Base-by-base conservation (phyloP, 1,140 invertebrate species). In the Protaetia brevitarsis region DNA sequence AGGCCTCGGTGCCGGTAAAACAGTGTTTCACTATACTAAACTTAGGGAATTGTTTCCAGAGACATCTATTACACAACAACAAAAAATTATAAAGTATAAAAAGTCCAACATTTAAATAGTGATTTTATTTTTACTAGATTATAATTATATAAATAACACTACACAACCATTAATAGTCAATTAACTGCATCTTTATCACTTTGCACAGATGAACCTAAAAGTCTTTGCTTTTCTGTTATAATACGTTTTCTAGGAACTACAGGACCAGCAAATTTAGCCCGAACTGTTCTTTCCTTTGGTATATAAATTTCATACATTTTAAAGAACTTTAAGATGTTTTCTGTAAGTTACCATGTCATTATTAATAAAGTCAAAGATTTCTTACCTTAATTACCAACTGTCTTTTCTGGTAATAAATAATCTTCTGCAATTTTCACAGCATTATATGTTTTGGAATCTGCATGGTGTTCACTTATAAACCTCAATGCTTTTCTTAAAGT, bases 401-500 rank as follows among this genome's bases (percentile, higher is more conserved):
- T 64, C 11, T 85, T 79, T 71, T 80, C 76, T 65, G 86, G 84
- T 29, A 93, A 66, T 73, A 87, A 86, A 74, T 89, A 89, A 64
- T 89, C 80, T 45, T 78, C 72, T 0, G 90, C 85, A 75, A 93
- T 87, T 74, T 79, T 80, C 21, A 80, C 75, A 21, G 79, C 72
- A 10, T 80, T 85, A 70, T 85, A 82, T 41, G 79, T 79, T 36
- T 79, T 73, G 0, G 87, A 84, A 71, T 91, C 82, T 0, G 73
- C 65, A 68, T 85, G 82, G 76, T 92, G 81, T 27, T 86, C 78
- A 0, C 78, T 77, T 26, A 93, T 83, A 67, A 91, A 87, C 61
- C 84, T 77, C 16, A 86, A 57, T 21, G 80, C 82, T 61, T 82
- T 79, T 10, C 81, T 74, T 27, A 87, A 71, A 5, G 85, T 84